Base-by-base conservation (phyloP, 2,797 vertebrate species). In the Chelidonichthys spinosus region DNA sequence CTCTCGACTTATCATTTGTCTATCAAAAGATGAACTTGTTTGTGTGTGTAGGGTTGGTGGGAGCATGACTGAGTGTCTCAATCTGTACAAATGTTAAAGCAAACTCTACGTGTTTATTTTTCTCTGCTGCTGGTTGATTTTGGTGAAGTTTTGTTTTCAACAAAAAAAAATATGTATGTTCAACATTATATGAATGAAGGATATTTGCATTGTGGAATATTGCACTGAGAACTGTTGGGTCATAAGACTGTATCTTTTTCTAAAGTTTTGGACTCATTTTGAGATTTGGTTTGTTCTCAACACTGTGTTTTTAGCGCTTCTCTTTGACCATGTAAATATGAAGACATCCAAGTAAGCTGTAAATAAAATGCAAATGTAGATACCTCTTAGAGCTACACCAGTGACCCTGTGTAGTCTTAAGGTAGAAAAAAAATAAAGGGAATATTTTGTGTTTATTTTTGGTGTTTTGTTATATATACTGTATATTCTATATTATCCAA, bases 281-380 rank as follows among this genome's bases (percentile, higher is more conserved):
- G 94, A 95, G 93, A 95, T 90, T 90, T 46, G 82, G 85, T 92
- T 93, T 96, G 95, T 96, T 96, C 95, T 96, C 95, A 76, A 96
- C 96, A 96, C 94, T 97, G 96, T 96, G 96, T 98, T 98, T 97
- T 95, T 96, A 96, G 95, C 92, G 94, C 95, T 96, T 97, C 95
- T 96, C 96, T 96, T 89, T 94, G 95, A 96, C 93, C 92, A 73
- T 98, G 96, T 98, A 97, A 96, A 98, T 98, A 98, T 89, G 90
- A 90, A 90, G 90, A 91, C 94, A 87, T 90, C 89, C 89, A 91
- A 90, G 83, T 90, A 88, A 94, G 96, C 96, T 99, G 97, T 99
- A 98, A 95, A 98, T 98, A 96, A 93, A 94, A 94, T 94, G 96
- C 97, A 96, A 96, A 95, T 98, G 97, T 98, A 98, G 97, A 97